Conservation (phyloP, 2,888 invertebrate species). For the Schizaphis graminum region DNA sequence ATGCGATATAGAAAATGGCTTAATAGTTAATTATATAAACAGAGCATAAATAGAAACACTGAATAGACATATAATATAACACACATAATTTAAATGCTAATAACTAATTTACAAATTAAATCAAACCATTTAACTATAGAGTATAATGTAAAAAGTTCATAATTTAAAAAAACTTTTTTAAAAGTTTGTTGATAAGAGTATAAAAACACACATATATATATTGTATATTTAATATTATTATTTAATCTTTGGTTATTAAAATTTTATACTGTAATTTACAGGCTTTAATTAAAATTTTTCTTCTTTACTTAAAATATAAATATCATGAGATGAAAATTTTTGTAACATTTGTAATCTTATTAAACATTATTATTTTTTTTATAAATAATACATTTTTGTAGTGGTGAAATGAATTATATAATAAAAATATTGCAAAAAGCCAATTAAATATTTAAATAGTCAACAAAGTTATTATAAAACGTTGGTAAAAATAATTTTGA, state of each 20-base stretch:
- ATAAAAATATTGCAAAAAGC: background rate
- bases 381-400: background rate
- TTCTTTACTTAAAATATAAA: background rate
- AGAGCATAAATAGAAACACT: background rate
- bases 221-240: background rate
- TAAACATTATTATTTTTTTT: background rate
- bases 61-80: background rate
- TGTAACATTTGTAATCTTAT: background rate
- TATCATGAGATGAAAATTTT: background rate
- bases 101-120: background rate
- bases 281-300: background rate
- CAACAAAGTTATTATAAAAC: background rate
- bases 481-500: background rate
- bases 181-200: background rate
- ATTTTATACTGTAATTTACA: background rate
- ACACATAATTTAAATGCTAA: background rate
- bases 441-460: background rate
- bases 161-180: background rate
- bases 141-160: background rate
- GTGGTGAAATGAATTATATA: background rate
- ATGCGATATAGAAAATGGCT: background rate
- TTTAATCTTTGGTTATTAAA: background rate
- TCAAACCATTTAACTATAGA: background rate
- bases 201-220: background rate
- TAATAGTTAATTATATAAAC: background rate